phyloP scores from a whole-genome alignment of 1,140 invertebrate species.

The Palaemon carinicauda region DNA sequence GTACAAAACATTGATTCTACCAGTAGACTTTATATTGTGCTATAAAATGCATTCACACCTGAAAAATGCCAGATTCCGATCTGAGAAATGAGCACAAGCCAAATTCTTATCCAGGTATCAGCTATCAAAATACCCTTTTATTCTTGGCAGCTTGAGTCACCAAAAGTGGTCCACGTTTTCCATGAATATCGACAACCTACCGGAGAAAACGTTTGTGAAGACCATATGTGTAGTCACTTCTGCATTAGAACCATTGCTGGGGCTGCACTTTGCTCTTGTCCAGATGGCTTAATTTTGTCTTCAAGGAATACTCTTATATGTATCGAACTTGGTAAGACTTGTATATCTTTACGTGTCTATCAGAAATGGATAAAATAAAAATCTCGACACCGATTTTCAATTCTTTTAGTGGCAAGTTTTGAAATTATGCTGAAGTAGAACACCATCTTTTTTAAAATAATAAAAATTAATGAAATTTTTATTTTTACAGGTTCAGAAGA shows the following conservation, averaged over 20 bases:
- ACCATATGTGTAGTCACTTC: conserved; percentile 69
- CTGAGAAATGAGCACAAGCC: background rate
- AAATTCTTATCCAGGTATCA: background rate
- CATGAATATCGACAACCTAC: conserved; percentile 91
- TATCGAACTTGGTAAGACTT: background rate
- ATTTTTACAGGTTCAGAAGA: too few species aligned
- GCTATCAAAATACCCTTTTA: background rate
- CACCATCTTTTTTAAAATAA: too few species aligned
- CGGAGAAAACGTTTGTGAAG: conserved; percentile 67
- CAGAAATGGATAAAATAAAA: background rate
- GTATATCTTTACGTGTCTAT: background rate
- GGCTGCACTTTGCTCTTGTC: conserved; percentile 21
- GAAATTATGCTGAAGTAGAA: too few species aligned
- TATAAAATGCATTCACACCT: too few species aligned
- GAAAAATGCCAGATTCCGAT: too few species aligned
- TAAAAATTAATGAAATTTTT: too few species aligned
- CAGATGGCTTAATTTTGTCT: conserved; percentile 13
- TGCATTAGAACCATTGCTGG: conserved; percentile 66
- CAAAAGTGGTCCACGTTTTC: conserved; percentile 95
- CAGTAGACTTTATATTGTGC: too few species aligned
- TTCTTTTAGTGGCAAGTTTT: too few species aligned
- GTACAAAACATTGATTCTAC: background rate
- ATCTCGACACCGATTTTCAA: too few species aligned
- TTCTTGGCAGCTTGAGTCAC: conserved; percentile 71
- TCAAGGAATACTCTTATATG: conserved; percentile 5